These are phyloP conservation scores for Syrphus vitripennis DNA, from an alignment of 2,888 invertebrate species.

Conservation along the genomic window DNA sequence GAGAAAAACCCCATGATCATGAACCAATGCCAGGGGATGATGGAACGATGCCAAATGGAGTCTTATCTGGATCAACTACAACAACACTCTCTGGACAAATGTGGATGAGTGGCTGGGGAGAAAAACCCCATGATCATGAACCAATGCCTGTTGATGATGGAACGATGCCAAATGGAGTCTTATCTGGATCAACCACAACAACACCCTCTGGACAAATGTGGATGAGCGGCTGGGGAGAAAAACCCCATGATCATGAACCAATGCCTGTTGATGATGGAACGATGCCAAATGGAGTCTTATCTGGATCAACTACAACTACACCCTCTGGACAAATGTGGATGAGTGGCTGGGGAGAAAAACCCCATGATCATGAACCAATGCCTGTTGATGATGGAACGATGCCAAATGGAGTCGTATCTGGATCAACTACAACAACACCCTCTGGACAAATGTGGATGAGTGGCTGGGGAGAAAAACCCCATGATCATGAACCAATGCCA, in stretches of 20 bases:
- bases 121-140: too few relatives aligned
- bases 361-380: too few relatives aligned
- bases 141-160: too few relatives aligned
- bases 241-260: too few relatives aligned
- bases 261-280: not conserved
- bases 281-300: not conserved
- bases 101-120: too few relatives aligned
- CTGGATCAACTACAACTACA: not conserved
- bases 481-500: not conserved
- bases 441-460: not conserved
- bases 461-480: too few relatives aligned
- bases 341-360: too few relatives aligned
- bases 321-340: not conserved
- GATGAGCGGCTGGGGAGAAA: too few relatives aligned
- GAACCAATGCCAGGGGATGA: too few relatives aligned
- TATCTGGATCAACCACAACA: not conserved
- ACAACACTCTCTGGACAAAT: not conserved
- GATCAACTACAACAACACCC: not conserved
- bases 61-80: not conserved
- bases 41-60: too few relatives aligned
- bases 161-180: not conserved
- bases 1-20: too few relatives aligned
- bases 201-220: not conserved
- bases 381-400: too few relatives aligned
- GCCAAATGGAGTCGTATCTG: not conserved